Evolutionary conservation across 37 sponge, comb jelly and placozoan species (phyloP).

Genomic region (Trichoplax adhaerens): DNA sequence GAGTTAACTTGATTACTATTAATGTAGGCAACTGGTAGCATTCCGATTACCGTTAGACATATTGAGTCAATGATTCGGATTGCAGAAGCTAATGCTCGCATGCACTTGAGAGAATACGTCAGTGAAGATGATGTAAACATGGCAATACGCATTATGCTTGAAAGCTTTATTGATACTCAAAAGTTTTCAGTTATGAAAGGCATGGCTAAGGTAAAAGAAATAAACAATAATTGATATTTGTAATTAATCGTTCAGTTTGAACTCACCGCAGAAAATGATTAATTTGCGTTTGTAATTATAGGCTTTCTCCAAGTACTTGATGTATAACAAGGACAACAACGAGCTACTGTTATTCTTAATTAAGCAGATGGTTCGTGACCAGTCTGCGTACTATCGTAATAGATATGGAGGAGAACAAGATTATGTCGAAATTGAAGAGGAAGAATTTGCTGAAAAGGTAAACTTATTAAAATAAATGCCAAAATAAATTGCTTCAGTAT

Average conservation of each 20-base stretch:
- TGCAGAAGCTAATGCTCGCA: slow-evolving; percentile 87
- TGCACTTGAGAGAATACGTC: slow-evolving; percentile 92
- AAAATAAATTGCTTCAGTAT: not conserved
- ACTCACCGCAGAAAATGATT: not conserved
- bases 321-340: slow-evolving; percentile 92
- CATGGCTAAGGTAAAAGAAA: slow-evolving; percentile 69
- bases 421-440: slow-evolving; percentile 70
- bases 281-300: slow-evolving; percentile 11
- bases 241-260: no score
- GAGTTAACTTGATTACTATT: no score
- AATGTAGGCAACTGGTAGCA: slow-evolving; percentile 79
- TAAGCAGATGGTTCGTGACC: slow-evolving; percentile 81
- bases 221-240: no score
- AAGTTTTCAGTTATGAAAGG: slow-evolving; percentile 96
- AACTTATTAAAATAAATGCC: not conserved
- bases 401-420: slow-evolving; percentile 64
- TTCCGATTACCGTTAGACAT: slow-evolving; percentile 96
- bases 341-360: slow-evolving; percentile 89
- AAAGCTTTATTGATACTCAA: slow-evolving; percentile 99
- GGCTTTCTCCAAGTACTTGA: slow-evolving; percentile 83
- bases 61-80: slow-evolving; percentile 93
- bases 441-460: slow-evolving; percentile 87
- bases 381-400: slow-evolving; percentile 63
- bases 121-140: slow-evolving; percentile 93
- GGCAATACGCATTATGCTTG: slow-evolving; percentile 93